Evolutionary conservation across 2,888 invertebrate genomes (phyloP).

Genomic region (Pseudoips prasinana): DNA sequence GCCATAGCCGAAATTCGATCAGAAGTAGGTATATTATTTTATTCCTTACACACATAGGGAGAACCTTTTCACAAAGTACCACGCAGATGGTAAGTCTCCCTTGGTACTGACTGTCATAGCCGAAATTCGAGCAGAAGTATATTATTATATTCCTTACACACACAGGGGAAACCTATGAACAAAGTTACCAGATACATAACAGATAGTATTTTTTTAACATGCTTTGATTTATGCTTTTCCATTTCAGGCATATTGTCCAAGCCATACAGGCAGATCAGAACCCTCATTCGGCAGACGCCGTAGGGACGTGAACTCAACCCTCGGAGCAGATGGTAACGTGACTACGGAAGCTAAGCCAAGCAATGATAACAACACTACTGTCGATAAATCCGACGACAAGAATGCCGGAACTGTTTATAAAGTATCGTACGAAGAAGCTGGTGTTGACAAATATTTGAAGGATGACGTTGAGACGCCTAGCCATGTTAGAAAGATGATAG

Average conservation of each 20-base stretch:
- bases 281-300: constrained; percentile 90
- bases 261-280: constrained; percentile 90
- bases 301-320: constrained; percentile 76
- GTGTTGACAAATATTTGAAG: constrained; percentile 71
- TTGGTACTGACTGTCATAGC: too few species aligned
- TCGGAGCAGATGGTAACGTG: constrained; percentile 48
- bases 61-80: too few species aligned
- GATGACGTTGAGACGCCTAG: constrained; percentile 84
- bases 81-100: too few species aligned
- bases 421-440: constrained; percentile 65
- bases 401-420: constrained; percentile 56
- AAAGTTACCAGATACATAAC: too few species aligned
- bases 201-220: too few species aligned
- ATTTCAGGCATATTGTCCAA: constrained; percentile 90
- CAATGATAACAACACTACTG: constrained; percentile 33
- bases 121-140: too few species aligned
- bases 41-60: too few species aligned
- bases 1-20: too few species aligned
- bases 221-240: too few species aligned
- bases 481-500: constrained; percentile 94
- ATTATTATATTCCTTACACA: too few species aligned
- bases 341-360: constrained; percentile 52
- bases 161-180: too few species aligned
- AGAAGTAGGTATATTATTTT: too few species aligned
- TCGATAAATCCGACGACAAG: constrained; percentile 45